These are phyloP conservation scores for Hippoglossus hippoglossus DNA, from an alignment of 2,797 vertebrate genomes.

Conservation along the genomic window DNA sequence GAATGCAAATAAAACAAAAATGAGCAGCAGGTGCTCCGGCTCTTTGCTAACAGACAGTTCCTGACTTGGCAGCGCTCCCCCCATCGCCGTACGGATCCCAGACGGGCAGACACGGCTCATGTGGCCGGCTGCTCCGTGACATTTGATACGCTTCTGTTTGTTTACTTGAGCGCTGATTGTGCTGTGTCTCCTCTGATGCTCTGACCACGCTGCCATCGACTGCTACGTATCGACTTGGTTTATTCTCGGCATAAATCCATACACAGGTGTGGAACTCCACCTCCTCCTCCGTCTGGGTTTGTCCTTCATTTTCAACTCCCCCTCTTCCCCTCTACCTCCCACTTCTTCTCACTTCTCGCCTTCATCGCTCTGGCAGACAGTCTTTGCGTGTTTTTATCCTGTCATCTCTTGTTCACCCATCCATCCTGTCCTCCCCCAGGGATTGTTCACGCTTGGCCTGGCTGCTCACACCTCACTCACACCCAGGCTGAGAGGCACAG, in stretches of 20 bases:
- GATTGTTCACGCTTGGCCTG: slow-evolving; percentile 67
- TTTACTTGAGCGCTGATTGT: slow-evolving; percentile 24
- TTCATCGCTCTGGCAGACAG: slow-evolving; percentile 49
- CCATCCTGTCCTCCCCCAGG: slow-evolving; percentile 47
- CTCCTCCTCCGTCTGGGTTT: neutral
- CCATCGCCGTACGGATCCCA: slow-evolving; percentile 31
- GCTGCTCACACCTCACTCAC: slow-evolving; percentile 65
- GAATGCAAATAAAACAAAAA: slow-evolving; percentile 12
- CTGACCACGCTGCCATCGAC: neutral
- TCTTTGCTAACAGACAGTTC: slow-evolving; percentile 14
- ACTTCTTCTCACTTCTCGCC: slow-evolving; percentile 5
- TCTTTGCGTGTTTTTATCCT: slow-evolving; percentile 61
- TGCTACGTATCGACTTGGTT: neutral
- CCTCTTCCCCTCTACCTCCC: neutral
- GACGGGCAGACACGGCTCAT: slow-evolving; percentile 44
- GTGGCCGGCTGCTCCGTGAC: slow-evolving; percentile 23
- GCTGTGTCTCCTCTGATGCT: neutral
- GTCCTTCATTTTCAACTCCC: neutral
- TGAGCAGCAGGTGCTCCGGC: slow-evolving; percentile 38
- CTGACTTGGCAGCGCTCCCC: slow-evolving; percentile 38
- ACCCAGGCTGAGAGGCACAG: slow-evolving; percentile 43
- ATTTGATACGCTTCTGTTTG: slow-evolving; percentile 25
- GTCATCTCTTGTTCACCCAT: slow-evolving; percentile 63
- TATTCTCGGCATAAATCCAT: slow-evolving; percentile 24
- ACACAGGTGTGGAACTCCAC: neutral